Conservation (phyloP, 2,888 invertebrate species). For the Meiosimyza decipiens region DNA sequence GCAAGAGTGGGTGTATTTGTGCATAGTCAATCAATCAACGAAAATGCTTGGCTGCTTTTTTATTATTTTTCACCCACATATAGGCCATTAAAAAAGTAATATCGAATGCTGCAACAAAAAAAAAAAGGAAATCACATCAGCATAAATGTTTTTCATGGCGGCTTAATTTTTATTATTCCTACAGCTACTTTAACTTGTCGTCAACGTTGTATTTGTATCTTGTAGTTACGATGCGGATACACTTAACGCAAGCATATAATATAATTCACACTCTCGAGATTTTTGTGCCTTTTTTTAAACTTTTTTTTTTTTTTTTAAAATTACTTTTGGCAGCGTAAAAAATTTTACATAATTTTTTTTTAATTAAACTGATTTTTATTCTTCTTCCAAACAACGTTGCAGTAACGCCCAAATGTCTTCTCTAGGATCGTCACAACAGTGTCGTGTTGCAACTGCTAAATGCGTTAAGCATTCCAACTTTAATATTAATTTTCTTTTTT, state of each 20-base stretch:
- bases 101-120: too few relatives aligned
- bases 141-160: not conserved
- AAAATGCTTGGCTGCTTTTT: not conserved
- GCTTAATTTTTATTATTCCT: slow-evolving; percentile 9
- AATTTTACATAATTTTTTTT: slow-evolving; percentile 17
- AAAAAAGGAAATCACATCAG: too few relatives aligned
- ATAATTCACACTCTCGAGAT: not conserved
- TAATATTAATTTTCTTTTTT: too few relatives aligned
- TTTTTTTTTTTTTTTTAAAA: slow-evolving; percentile 10
- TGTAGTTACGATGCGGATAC: too few relatives aligned
- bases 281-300: slow-evolving; percentile 6
- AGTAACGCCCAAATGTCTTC: slow-evolving; percentile 36
- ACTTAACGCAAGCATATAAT: too few relatives aligned
- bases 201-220: too few relatives aligned
- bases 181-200: too few relatives aligned
- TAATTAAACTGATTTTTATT: slow-evolving; percentile 15
- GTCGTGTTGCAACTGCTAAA: too few relatives aligned
- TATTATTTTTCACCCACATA: not conserved
- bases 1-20: not conserved
- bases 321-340: not conserved
- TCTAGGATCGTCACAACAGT: too few relatives aligned
- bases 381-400: slow-evolving; percentile 25
- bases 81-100: too few relatives aligned
- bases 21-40: slow-evolving; percentile 21
- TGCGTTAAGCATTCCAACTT: too few relatives aligned